These are phyloP conservation scores for Pyrgus malvae DNA, from an alignment of 2,888 invertebrate genomes.

Conservation along the genomic window DNA sequence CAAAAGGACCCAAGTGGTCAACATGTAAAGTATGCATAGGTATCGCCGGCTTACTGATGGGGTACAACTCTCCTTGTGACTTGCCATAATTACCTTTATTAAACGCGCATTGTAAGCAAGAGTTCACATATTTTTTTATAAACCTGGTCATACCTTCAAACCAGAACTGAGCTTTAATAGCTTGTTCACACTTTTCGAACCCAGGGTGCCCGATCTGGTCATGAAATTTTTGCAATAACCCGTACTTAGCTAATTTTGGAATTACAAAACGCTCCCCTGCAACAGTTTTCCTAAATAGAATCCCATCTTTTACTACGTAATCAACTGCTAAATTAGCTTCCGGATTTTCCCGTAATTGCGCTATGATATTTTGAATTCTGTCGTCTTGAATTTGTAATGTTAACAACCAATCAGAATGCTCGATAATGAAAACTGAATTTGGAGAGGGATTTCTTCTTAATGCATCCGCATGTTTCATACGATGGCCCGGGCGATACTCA, in stretches of 20 bases:
- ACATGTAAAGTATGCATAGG: slow-evolving; percentile 29
- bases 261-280: slow-evolving; percentile 15
- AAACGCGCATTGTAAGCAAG: slow-evolving; percentile 23
- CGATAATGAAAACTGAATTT: background rate
- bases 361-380: background rate
- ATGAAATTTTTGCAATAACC: slow-evolving; percentile 36
- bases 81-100: slow-evolving; percentile 28
- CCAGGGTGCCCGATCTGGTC: slow-evolving; percentile 51
- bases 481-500: background rate
- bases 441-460: background rate
- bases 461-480: background rate
- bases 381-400: slow-evolving; percentile 9
- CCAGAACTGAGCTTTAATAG: slow-evolving; percentile 49
- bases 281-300: background rate
- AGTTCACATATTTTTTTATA: slow-evolving; percentile 47
- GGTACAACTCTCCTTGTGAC: slow-evolving; percentile 31
- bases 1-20: slow-evolving; percentile 29
- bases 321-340: background rate
- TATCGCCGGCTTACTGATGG: slow-evolving; percentile 10
- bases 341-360: background rate
- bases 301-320: slow-evolving; percentile 6
- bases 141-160: slow-evolving; percentile 50
- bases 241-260: slow-evolving; percentile 26
- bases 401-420: background rate
- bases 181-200: slow-evolving; percentile 43